Percentiles rank a stretch among this genome's conserved stretches.
Conservation (phyloP, 2,797 vertebrate genomes). For the Gephyroberyx darwinii region DNA sequence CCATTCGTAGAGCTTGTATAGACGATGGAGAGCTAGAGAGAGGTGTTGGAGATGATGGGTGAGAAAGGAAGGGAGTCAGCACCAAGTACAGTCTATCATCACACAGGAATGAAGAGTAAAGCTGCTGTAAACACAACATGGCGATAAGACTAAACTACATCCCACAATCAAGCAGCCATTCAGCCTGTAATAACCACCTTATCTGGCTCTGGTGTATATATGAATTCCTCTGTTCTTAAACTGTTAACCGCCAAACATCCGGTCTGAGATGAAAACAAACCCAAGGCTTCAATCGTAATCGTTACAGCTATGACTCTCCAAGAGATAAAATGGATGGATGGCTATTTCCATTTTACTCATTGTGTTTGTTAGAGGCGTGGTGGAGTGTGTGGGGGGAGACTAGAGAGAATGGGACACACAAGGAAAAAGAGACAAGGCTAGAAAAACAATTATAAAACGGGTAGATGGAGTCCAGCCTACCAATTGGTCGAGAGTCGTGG, state of each 20-base stretch:
- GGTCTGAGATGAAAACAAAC: slow-evolving; percentile 56
- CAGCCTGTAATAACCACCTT: slow-evolving; percentile 56
- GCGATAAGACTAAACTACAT: slow-evolving; percentile 60
- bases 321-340: slow-evolving; percentile 58
- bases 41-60: slow-evolving; percentile 20
- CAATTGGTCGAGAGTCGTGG: no score
- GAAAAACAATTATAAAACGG: slow-evolving; percentile 32
- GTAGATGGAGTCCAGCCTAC: slow-evolving; percentile 11
- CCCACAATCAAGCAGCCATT: slow-evolving; percentile 53
- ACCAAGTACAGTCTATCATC: slow-evolving; percentile 47
- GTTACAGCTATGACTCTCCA: slow-evolving; percentile 39
- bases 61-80: slow-evolving; percentile 29
- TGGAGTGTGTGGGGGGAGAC: neutral
- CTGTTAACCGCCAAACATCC: slow-evolving; percentile 62
- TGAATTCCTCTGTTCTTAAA: slow-evolving; percentile 51
- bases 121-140: slow-evolving; percentile 53
- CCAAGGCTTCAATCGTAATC: slow-evolving; percentile 56
- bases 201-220: slow-evolving; percentile 28
- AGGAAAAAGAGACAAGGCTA: neutral
- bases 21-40: slow-evolving; percentile 25
- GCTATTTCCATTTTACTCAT: slow-evolving; percentile 54
- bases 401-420: neutral
- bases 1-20: neutral
- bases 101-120: slow-evolving; percentile 35
- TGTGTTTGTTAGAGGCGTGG: slow-evolving; percentile 48